phyloP scores from a whole-genome alignment of 2,888 invertebrate genomes.

The Bedellia somnulentella region DNA sequence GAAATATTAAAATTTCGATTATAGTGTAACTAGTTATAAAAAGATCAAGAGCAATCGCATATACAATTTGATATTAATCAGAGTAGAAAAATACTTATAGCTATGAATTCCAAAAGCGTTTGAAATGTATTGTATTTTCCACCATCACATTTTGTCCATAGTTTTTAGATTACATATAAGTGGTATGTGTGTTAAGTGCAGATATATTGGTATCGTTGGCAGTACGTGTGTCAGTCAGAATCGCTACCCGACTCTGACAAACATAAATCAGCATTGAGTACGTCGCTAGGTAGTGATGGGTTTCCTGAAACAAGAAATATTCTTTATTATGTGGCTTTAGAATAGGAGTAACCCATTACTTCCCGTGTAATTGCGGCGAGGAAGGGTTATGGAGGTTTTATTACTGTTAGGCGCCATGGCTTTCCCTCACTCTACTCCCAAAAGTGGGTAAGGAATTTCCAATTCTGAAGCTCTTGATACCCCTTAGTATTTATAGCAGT shows the following conservation, averaged over 20 bases:
- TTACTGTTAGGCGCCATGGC: background rate
- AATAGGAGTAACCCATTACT: too few relatives aligned
- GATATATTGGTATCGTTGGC: constrained; percentile 6
- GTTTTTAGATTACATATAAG: background rate
- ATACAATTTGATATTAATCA: background rate
- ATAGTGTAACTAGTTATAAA: too few relatives aligned
- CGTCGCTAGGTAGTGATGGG: constrained; percentile 61
- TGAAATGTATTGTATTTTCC: background rate
- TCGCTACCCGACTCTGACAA: constrained; percentile 86
- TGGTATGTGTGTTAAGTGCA: background rate
- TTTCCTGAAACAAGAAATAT: constrained; percentile 12
- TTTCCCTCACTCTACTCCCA: background rate
- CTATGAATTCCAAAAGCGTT: background rate
- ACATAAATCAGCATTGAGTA: constrained; percentile 82
- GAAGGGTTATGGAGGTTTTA: background rate
- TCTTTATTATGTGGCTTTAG: background rate
- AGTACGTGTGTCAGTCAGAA: constrained; percentile 58
- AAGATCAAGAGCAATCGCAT: background rate
- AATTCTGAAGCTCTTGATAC: too few relatives aligned
- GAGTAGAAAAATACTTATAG: background rate
- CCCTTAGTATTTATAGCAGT: too few relatives aligned
- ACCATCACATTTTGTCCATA: background rate
- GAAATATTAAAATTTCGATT: too few relatives aligned
- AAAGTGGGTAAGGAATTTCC: too few relatives aligned
- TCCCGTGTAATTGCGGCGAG: too few relatives aligned